A percentile compares a stretch with the other conserved stretches of the same genome.
Conservation (phyloP, 2,888 invertebrate species). For the Nephrotoma flavescens region DNA sequence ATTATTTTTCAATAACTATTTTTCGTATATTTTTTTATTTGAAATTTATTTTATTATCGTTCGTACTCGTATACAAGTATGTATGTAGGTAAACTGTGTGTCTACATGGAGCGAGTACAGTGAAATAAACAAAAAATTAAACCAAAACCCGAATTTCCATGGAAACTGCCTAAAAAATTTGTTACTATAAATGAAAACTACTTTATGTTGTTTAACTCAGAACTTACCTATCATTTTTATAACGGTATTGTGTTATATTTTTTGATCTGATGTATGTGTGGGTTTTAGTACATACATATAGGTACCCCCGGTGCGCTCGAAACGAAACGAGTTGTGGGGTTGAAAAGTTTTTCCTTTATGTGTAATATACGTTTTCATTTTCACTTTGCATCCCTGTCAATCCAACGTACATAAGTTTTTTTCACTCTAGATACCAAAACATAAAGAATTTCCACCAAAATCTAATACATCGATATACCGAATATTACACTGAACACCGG, state of each 20-base stretch:
- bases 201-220: neutral
- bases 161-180: neutral
- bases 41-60: neutral
- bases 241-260: neutral
- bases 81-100: neutral
- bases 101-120: neutral
- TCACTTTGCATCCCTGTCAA: neutral
- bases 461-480: neutral
- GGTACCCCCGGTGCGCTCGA: neutral
- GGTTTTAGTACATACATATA: neutral
- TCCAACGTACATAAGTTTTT: neutral
- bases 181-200: neutral
- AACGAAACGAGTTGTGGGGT: neutral
- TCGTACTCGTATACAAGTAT: neutral
- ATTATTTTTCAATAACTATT: neutral
- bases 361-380: neutral
- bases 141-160: neutral
- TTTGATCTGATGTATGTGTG: neutral
- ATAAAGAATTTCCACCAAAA: neutral
- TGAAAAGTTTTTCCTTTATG: neutral
- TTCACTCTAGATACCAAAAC: neutral
- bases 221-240: neutral
- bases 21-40: neutral
- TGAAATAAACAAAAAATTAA: neutral
- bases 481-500: neutral